A percentile compares a stretch with the other conserved stretches of the same genome.
phyloP scores from a whole-genome alignment of 2,113 vertebrate genomes.

The Mirounga angustirostris region DNA sequence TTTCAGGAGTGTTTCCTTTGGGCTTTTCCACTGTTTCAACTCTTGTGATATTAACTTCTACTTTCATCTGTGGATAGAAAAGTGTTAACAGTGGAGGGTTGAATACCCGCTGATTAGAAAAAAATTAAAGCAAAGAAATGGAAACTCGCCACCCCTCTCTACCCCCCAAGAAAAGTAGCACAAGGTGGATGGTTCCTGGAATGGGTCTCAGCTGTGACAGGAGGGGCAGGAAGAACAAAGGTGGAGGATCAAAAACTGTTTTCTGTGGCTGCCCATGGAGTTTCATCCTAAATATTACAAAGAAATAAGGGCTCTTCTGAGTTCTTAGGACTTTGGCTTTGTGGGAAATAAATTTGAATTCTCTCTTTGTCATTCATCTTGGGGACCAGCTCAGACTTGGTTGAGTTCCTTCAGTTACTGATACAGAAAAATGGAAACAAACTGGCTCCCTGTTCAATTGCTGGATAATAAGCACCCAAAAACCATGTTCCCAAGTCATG shows the following conservation, averaged over 20 bases:
- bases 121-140: neutral
- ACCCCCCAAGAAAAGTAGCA: neutral
- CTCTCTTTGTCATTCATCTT: neutral
- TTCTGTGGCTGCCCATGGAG: neutral
- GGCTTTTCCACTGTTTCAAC: neutral
- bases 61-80: slow-evolving; percentile 7
- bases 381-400: slow-evolving; percentile 8
- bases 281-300: neutral
- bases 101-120: neutral
- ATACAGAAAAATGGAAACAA: slow-evolving; percentile 55
- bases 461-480: neutral
- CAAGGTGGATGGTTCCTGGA: neutral
- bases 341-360: neutral
- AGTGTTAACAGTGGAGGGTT: neutral
- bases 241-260: neutral
- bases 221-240: neutral
- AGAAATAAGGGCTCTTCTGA: neutral
- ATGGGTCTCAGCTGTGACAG: neutral
- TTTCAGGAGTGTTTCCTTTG: slow-evolving; percentile 39
- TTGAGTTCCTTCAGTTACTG: slow-evolving; percentile 46
- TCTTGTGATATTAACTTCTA: neutral
- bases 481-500: neutral
- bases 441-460: neutral
- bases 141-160: neutral
- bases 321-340: neutral